Base-by-base conservation (phyloP, 2,797 vertebrate genomes). In the Scolopax rusticola region DNA sequence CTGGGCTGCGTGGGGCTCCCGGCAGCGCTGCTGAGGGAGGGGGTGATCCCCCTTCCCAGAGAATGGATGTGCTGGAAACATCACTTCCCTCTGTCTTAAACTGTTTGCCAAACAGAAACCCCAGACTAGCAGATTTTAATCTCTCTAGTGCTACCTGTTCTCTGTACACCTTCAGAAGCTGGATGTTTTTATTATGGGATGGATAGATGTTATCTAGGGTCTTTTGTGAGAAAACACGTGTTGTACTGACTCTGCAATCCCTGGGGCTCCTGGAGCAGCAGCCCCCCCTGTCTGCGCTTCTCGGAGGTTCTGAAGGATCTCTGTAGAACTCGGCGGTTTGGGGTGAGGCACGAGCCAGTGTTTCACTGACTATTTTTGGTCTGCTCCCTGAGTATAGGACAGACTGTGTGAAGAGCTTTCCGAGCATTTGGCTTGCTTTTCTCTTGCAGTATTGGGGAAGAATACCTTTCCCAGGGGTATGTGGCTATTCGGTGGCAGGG, bases 101-200 rank as follows among this genome's bases (percentile, higher is more conserved):
- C 91, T 93, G 38, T 65, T 89, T 84, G 54, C 65, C 65, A 81
- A 91, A 73, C 28, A 43, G 23, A 84, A 78, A 86, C 11, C 33
- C 41, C 77, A 94, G 67, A 73, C 68, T 40, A 54, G 75, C 75
- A 96, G 94, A 95, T 96, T 88, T 91, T 84, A 84, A 84, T 95
- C 73, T 1, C 79, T 84, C 59, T 43, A 89, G 43, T 45, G 63
- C 71, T 77, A 8, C 68, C 64, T 89, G 45, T 92, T 93, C 60
- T 87, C 47, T 87, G 64, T 67, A 87, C 33, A 87, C 82, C 82
- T 95, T 85, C 68, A 83, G 82, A 84, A 89, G n/a, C 1, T 85
- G 56, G 68, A 21, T 91, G 78, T 77, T 94, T 91, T 93, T 83
- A 28, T 87, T 91, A 63, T 64, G 63, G 80, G n/a, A 51, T 43